phyloP scores from a whole-genome alignment of 2,888 invertebrate species.

The Apodemia zela region DNA sequence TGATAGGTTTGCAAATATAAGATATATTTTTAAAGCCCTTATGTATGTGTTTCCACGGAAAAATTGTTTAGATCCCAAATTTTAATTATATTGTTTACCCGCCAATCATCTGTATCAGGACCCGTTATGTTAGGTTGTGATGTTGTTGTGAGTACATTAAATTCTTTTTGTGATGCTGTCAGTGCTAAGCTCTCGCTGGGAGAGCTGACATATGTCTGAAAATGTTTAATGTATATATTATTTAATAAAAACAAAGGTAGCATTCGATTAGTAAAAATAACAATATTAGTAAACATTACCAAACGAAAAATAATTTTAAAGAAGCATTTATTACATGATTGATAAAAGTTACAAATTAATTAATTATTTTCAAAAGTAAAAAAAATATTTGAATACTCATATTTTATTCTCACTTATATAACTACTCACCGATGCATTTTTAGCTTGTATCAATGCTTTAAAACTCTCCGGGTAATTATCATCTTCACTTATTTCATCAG shows the following conservation, averaged over 20 bases:
- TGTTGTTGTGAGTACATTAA: conserved; percentile 62
- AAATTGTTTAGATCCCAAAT: conserved; percentile 11
- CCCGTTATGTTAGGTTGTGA: conserved; percentile 60
- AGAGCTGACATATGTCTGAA: conserved; percentile 74
- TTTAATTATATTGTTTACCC: conserved; percentile 52
- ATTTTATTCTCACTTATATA: conserved; percentile 3
- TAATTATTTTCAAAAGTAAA: background rate
- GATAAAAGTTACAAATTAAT: conserved; percentile 10
- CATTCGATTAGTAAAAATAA: conserved; percentile 11
- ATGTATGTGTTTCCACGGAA: background rate
- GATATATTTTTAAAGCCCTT: background rate
- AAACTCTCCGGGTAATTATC: conserved; percentile 85
- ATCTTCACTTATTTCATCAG: conserved; percentile 80
- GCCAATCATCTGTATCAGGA: conserved; percentile 58
- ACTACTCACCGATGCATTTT: conserved; percentile 72
- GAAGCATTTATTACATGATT: conserved; percentile 11
- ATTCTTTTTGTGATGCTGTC: conserved; percentile 75
- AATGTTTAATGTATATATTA: conserved; percentile 29
- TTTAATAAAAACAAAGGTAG: background rate
- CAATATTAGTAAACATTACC: conserved; percentile 11
- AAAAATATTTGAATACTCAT: background rate
- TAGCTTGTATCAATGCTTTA: conserved; percentile 82
- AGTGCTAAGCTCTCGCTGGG: conserved; percentile 71
- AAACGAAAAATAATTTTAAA: background rate
- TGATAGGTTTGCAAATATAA: background rate